These are phyloP conservation scores for Chesias legatella DNA, from an alignment of 2,888 invertebrate species.

Conservation along the genomic window DNA sequence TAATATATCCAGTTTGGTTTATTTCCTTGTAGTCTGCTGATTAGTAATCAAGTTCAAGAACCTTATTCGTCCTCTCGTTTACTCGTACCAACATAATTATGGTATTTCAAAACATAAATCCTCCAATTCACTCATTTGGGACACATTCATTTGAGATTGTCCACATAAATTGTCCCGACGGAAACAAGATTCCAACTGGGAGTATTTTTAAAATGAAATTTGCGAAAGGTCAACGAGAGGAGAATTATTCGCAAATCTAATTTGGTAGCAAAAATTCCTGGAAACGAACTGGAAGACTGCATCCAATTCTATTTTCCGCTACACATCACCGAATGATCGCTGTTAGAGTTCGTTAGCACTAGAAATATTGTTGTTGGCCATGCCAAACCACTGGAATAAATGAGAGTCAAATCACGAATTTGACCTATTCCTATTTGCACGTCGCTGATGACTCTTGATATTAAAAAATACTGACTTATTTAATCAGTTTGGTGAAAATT, in stretches of 20 bases:
- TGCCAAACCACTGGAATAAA: conserved; percentile 13
- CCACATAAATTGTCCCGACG: conserved; percentile 8
- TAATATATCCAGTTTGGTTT: conserved; percentile 15
- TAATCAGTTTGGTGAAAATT: conserved; percentile 5
- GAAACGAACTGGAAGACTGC: conserved; percentile 26
- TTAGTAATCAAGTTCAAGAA: conserved; percentile 23
- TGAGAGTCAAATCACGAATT: conserved; percentile 15
- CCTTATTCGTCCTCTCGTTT: conserved; percentile 12
- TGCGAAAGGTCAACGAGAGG: conserved; percentile 20
- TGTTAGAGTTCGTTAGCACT: conserved; percentile 30
- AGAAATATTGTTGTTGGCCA: conserved; percentile 20
- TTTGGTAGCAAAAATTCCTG: conserved; percentile 26
- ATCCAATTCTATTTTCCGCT: conserved; percentile 31
- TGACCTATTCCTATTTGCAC: conserved; percentile 14
- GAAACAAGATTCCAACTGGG: conserved; percentile 7
- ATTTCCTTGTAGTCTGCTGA: conserved; percentile 20
- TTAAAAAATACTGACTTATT: conserved; percentile 21
- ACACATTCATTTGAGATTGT: too few relatives aligned
- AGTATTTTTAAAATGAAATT: conserved; percentile 17
- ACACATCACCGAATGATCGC: conserved; percentile 31
- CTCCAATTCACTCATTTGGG: conserved; percentile 13
- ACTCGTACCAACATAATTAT: conserved; percentile 1
- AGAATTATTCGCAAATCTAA: conserved; percentile 25
- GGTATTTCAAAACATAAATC: conserved; percentile 6
- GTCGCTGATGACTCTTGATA: conserved; percentile 7